Base-by-base conservation (phyloP, 2,797 vertebrate genomes). In the Hozukius guyotensis region DNA sequence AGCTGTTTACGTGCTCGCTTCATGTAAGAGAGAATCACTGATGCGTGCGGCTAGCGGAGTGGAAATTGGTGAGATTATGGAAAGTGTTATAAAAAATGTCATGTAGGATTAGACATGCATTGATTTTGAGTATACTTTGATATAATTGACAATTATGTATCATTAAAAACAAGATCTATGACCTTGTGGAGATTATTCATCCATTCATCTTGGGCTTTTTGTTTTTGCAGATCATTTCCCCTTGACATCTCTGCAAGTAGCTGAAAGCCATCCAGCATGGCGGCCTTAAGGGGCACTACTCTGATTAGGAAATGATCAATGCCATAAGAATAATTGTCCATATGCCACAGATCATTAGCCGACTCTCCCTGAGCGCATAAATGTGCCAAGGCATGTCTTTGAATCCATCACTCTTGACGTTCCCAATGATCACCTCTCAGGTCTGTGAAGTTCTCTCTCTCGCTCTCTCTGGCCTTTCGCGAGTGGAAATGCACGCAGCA, bases 281-380 rank as follows among this genome's bases (percentile, higher is more conserved):
- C 16, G 8, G 57, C 75, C 75, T 81, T 80, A 52, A 66, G 69
- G 65, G 80, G 31, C 64, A 59, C 55, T 46, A 46, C 77, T 90
- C 90, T 93, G 88, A 93, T 94, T 92, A 93, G 84, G 55, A 89
- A 91, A 88, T 91, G 88, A 94, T 95, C 91, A 90, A 84, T 91
- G 90, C 80, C 53, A 69, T 78, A 66, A 87, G 80, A 93, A 66
- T 85, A 89, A 93, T 84, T 85, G 89, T 88, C 86, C 90, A 91
- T 90, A 88, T 88, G 92, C 81, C 87, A 88, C 82, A 88, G 77
- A 84, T 92, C 87, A 93, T 92, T 93, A 90, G 83, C 75, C 7
- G 42, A 77, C 69, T 81, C 80, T 88, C 83, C 81, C 89, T 11
- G 60, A 90, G 90, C 69, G 36, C 84, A 81, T 92, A 80, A 92